Percentiles rank a stretch among this genome's conserved stretches.
Conservation (phyloP, 1,140 invertebrate species). For the Teleopsis dalmanni region DNA sequence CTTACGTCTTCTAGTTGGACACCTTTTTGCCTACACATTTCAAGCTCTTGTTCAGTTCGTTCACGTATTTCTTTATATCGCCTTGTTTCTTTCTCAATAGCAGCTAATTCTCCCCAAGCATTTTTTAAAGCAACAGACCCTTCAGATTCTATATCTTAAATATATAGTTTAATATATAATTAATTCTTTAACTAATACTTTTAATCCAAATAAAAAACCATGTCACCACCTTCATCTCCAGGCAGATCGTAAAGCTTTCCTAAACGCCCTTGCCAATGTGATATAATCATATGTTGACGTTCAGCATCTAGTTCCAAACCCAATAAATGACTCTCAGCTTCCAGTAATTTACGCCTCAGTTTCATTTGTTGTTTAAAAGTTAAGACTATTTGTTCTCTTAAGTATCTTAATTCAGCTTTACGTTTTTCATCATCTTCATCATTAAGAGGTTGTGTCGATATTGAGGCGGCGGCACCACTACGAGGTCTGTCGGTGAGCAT, state of each 20-base stretch:
- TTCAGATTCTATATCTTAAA: slow-evolving; percentile 47
- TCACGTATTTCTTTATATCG: slow-evolving; percentile 66
- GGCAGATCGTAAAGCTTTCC: slow-evolving; percentile 58
- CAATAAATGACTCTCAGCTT: slow-evolving; percentile 75
- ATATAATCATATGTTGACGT: slow-evolving; percentile 76
- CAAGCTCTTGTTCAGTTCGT: slow-evolving; percentile 70
- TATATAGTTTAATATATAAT: background rate
- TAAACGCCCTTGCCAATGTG: slow-evolving; percentile 75
- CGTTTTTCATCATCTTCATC: slow-evolving; percentile 40
- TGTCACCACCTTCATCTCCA: slow-evolving; percentile 37
- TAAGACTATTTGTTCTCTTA: slow-evolving; percentile 75
- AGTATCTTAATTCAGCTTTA: slow-evolving; percentile 57
- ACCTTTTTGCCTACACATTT: slow-evolving; percentile 64
- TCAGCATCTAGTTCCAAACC: slow-evolving; percentile 78
- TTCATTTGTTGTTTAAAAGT: slow-evolving; percentile 90
- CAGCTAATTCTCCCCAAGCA: slow-evolving; percentile 74
- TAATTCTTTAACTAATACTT: background rate
- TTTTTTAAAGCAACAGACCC: slow-evolving; percentile 69
- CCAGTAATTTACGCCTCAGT: slow-evolving; percentile 71
- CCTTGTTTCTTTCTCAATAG: slow-evolving; percentile 78
- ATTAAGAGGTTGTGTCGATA: slow-evolving; percentile 8
- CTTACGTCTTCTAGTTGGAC: slow-evolving; percentile 73
- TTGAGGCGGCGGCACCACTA: slow-evolving; percentile 31
- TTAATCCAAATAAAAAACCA: background rate
- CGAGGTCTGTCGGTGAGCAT: slow-evolving; percentile 62